Evolutionary conservation across 1,140 invertebrate species (phyloP).

Genomic region (Muscidifurax raptorellus): DNA sequence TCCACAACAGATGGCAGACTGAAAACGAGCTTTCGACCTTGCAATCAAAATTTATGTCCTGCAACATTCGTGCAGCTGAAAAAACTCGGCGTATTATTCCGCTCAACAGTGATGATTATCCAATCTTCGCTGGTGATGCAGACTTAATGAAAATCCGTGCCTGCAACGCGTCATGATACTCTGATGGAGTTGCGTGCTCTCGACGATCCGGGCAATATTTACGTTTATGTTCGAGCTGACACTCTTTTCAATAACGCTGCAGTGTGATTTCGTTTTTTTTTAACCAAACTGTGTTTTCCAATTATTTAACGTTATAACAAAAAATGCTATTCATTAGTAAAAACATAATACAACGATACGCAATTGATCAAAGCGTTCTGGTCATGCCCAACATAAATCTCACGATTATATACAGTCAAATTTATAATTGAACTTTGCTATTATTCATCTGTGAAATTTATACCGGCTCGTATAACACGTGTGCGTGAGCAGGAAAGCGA

Average conservation of each 20-base stretch:
- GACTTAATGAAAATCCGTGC: too few relatives aligned
- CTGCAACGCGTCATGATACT: too few relatives aligned
- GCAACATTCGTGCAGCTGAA: neutral
- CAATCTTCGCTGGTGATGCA: neutral
- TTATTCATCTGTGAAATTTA: neutral
- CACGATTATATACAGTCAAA: neutral
- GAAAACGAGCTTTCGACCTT: slow-evolving; percentile 53
- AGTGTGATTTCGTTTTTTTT: too few relatives aligned
- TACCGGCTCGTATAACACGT: neutral
- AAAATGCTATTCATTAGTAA: too few relatives aligned
- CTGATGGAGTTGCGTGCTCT: too few relatives aligned
- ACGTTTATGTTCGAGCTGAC: too few relatives aligned
- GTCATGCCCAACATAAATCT: neutral
- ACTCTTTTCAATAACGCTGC: too few relatives aligned
- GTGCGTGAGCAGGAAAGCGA: neutral
- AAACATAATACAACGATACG: too few relatives aligned
- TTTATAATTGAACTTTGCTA: neutral
- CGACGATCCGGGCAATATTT: too few relatives aligned
- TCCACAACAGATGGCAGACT: slow-evolving; percentile 65
- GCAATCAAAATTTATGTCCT: slow-evolving; percentile 43
- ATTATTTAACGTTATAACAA: too few relatives aligned
- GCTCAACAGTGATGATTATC: neutral
- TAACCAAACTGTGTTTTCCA: too few relatives aligned
- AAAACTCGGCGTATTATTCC: neutral
- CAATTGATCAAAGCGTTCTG: too few relatives aligned